A percentile compares a stretch with the other conserved stretches of the same genome.
Evolutionary conservation across 1,140 invertebrate genomes (phyloP).

Genomic region (Papilio helenus): DNA sequence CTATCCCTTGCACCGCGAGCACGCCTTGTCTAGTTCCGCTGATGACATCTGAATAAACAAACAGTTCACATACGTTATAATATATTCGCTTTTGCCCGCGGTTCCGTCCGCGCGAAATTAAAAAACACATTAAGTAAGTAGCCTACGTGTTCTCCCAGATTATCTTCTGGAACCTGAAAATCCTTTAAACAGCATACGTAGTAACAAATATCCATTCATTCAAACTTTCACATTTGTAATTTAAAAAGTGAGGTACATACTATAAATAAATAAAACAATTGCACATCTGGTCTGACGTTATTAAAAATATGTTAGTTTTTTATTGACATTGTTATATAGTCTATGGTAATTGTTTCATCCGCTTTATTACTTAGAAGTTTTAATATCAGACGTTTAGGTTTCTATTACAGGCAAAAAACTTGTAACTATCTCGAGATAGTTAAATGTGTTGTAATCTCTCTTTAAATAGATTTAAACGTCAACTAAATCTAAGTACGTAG

Average conservation of each 20-base stretch:
- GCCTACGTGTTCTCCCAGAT: no score
- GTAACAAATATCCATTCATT: not conserved
- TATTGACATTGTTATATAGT: not conserved
- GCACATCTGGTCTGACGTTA: not conserved
- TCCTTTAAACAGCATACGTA: not conserved
- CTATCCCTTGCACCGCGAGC: conserved; percentile 87
- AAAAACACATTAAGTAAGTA: no score
- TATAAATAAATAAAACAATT: not conserved
- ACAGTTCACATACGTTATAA: conserved; percentile 17
- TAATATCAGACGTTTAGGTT: not conserved
- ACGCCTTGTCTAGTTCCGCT: conserved; percentile 84
- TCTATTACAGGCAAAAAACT: not conserved
- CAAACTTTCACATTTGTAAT: no score
- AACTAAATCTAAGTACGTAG: not conserved
- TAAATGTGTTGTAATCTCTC: not conserved
- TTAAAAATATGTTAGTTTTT: conserved; percentile 5
- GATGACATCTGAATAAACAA: conserved; percentile 84
- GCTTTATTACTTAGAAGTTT: not conserved
- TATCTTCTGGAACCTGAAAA: no score
- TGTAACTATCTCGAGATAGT: not conserved
- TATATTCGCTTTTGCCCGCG: no score
- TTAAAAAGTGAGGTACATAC: not conserved
- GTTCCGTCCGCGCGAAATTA: no score
- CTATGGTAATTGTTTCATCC: not conserved
- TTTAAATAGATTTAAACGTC: not conserved